phyloP scores from a whole-genome alignment of 2,113 vertebrate genomes.

The Zosterops pallidus region DNA sequence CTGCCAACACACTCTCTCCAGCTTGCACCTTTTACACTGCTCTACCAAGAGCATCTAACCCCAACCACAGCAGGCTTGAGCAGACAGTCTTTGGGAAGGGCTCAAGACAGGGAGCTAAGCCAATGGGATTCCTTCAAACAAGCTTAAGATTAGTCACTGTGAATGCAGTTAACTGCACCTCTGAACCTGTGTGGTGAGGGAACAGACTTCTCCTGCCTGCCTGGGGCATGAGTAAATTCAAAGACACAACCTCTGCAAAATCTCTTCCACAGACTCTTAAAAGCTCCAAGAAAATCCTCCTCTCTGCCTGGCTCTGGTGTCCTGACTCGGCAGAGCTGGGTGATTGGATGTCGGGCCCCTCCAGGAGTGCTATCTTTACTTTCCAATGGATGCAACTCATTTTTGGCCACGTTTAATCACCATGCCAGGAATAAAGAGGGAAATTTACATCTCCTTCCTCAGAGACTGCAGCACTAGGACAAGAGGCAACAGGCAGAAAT shows the following conservation, averaged over 20 bases:
- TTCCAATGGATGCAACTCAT: neutral
- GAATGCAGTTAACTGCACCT: neutral
- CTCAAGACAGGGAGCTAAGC: neutral
- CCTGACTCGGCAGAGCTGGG: neutral
- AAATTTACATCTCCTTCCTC: neutral
- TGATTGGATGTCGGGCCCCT: accelerated
- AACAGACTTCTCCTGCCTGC: neutral
- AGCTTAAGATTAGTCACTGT: neutral
- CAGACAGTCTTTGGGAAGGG: neutral
- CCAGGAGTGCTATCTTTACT: neutral
- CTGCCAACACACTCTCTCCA: neutral
- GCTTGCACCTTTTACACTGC: neutral
- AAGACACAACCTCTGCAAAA: neutral
- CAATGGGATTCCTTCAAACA: neutral
- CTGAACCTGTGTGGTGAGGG: neutral
- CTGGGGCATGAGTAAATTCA: neutral
- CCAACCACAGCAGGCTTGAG: neutral
- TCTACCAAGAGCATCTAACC: neutral
- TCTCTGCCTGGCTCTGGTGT: neutral
- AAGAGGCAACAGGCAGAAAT: neutral
- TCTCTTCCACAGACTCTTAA: neutral
- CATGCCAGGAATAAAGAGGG: neutral
- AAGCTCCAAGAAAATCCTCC: neutral
- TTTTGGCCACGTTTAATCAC: neutral
- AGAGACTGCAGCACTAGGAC: neutral